Percentiles rank a stretch among this genome's conserved stretches.
Evolutionary conservation across 1,140 invertebrate genomes (phyloP).

Genomic region (Danaus plexippus): DNA sequence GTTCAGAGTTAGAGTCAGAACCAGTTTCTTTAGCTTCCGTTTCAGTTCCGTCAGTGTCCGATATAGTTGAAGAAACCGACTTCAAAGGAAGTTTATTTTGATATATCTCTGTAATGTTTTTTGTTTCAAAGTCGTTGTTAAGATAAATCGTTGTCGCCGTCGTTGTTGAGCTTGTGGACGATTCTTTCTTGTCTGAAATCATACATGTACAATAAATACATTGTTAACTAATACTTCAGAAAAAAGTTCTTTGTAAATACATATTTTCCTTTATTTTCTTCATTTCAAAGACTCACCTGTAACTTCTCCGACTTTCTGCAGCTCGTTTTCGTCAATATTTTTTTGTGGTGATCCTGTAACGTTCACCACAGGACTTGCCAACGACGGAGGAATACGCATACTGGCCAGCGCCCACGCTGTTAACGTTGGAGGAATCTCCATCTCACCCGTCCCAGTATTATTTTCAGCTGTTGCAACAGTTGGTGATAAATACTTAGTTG

Average conservation of each 20-base stretch:
- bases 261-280: no score
- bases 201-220: slow-evolving; percentile 3
- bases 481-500: slow-evolving; percentile 45
- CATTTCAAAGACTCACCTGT: slow-evolving; percentile 32
- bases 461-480: slow-evolving; percentile 33
- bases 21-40: slow-evolving; percentile 21
- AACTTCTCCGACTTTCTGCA: slow-evolving; percentile 55
- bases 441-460: slow-evolving; percentile 34
- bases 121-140: slow-evolving; percentile 35
- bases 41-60: slow-evolving; percentile 14
- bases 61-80: slow-evolving; percentile 27
- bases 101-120: slow-evolving; percentile 43
- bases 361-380: slow-evolving; percentile 32
- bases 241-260: no score
- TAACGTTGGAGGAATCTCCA: slow-evolving; percentile 59
- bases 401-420: slow-evolving; percentile 60
- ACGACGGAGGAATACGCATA: slow-evolving; percentile 43
- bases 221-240: neutral
- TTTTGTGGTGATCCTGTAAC: slow-evolving; percentile 39
- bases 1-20: slow-evolving; percentile 42
- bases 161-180: slow-evolving; percentile 24
- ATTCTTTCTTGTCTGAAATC: slow-evolving; percentile 47
- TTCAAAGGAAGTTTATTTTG: slow-evolving; percentile 50
- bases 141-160: slow-evolving; percentile 25
- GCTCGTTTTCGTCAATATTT: slow-evolving; percentile 54